Percentiles rank a stretch among this genome's conserved stretches.
phyloP scores from a whole-genome alignment of 2,797 vertebrate species.

The Ara ararauna region DNA sequence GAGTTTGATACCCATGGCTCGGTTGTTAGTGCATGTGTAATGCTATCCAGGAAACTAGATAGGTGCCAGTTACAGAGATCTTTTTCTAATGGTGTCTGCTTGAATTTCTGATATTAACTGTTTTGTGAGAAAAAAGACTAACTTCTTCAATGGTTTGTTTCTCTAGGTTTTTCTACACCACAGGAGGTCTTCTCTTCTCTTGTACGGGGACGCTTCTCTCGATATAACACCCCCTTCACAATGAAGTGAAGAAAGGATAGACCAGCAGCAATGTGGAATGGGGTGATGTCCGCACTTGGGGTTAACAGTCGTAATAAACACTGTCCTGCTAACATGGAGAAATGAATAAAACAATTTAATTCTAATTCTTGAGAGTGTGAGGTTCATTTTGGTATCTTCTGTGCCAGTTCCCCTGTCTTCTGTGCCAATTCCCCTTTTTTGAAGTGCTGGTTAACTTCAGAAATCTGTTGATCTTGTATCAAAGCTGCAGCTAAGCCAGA shows the following conservation, averaged over 20 bases:
- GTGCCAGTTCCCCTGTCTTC: background rate
- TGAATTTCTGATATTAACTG: background rate
- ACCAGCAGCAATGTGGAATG: background rate
- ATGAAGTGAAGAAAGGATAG: slow-evolving; percentile 11
- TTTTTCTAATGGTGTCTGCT: background rate
- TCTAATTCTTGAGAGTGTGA: background rate
- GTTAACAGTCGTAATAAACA: background rate
- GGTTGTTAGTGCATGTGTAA: background rate
- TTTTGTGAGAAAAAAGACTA: background rate
- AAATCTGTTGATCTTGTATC: background rate
- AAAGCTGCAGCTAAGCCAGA: background rate
- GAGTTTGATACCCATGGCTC: background rate
- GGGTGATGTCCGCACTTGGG: background rate
- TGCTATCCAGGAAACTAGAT: background rate
- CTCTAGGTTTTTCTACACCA: slow-evolving; percentile 49
- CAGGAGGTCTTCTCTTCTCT: background rate
- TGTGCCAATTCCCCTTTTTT: background rate
- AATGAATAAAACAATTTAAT: slow-evolving; percentile 55
- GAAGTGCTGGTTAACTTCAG: background rate
- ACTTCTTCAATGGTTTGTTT: slow-evolving; percentile 53
- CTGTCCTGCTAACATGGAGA: background rate
- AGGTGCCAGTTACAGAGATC: background rate
- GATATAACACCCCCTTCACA: background rate
- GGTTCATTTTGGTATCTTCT: slow-evolving; percentile 16
- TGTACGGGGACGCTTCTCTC: background rate